Evolutionary conservation across 2,797 vertebrate species (phyloP).

Genomic region (Potorous gilbertii): DNA sequence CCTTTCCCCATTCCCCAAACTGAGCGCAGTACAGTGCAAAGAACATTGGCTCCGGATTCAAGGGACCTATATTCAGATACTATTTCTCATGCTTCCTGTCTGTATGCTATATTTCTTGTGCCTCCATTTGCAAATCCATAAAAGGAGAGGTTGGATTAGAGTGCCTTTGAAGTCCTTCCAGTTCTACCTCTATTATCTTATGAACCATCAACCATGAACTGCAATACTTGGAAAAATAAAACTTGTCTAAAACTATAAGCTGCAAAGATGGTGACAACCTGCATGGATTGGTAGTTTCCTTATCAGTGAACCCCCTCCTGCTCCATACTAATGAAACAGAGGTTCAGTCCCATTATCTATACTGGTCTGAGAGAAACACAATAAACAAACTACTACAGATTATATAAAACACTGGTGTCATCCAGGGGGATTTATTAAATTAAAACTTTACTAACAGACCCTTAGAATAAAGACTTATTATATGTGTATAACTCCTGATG

Average conservation of each 20-base stretch:
- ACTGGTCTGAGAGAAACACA: not conserved
- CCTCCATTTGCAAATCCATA: not conserved
- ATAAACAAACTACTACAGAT: not conserved
- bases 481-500: not conserved
- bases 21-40: not conserved
- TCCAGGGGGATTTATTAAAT: not conserved
- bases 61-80: not conserved
- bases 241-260: not conserved
- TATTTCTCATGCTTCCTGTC: not conserved
- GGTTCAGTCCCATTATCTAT: not conserved
- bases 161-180: not conserved
- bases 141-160: not conserved
- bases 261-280: not conserved
- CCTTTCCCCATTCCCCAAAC: not conserved
- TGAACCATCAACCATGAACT: not conserved
- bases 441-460: slow-evolving; percentile 17
- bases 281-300: not conserved
- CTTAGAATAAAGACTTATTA: slow-evolving; percentile 26
- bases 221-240: not conserved
- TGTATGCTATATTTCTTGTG: not conserved
- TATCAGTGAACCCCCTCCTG: not conserved
- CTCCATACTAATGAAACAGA: not conserved
- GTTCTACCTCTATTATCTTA: not conserved
- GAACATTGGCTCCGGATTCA: not conserved
- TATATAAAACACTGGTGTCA: not conserved